Base-by-base conservation (phyloP, 2,888 invertebrate genomes). In the Thera britannica region DNA sequence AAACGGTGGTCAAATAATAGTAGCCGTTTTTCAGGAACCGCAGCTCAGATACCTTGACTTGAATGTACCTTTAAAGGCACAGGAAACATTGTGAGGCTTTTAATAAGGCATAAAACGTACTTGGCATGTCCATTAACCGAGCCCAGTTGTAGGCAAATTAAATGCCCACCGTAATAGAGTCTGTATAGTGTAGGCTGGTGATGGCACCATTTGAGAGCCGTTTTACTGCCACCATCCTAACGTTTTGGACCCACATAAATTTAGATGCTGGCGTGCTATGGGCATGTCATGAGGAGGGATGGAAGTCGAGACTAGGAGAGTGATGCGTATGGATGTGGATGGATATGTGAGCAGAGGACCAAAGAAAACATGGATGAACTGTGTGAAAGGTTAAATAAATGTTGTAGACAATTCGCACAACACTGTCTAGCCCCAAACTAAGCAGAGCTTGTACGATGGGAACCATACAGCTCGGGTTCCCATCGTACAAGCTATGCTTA, bases 51-150 rank as follows among this genome's bases (percentile, higher is more conserved):
- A 55, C 55, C 57, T 57, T 58, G 58, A 58, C 46, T 58, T 34
- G 46, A 5, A 57, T 46, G 46, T 58, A 58, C 48, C 48, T 48
- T 58, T 48, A 58, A n/a, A 48, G 58, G 46, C 46, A n/a, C 58
- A 58, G 48, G 46, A 48, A 49, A 58, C 48, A 58, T 48, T 58
- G 48, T 46, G 58, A 36, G 9, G 2, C 48, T 49, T 48, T 58
- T 58, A 48, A 48, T 58, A 58, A 48, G 58, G 34, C 34, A 44
- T 58, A 48, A 48, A 48, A 12, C 56, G 38, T 41, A 48, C 58
- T 58, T 58, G 46, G 41, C 41, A 56, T 44, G 58, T 3, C 36
- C 23, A 57, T 44, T 58, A 54, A 48, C 34, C 23, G 46, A 44
- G 46, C 35, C 34, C 46, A 46, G 58, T 46, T 46, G 46, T 58